These are phyloP conservation scores for Anarrhichthys ocellatus DNA, from an alignment of 2,113 vertebrate species.

Conservation along the genomic window DNA sequence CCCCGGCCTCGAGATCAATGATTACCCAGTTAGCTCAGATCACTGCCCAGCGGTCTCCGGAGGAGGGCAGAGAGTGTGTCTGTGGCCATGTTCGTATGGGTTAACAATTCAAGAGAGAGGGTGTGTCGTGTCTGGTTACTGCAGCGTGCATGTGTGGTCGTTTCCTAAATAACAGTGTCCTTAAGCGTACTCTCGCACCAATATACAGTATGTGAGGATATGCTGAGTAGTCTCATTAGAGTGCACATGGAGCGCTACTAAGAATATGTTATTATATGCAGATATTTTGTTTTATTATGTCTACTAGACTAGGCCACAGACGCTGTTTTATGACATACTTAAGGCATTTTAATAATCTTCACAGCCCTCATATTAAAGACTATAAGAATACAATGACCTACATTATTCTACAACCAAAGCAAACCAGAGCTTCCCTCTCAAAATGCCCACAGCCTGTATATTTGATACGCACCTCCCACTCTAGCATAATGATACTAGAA, in stretches of 20 bases:
- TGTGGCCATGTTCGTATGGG: conserved; percentile 69
- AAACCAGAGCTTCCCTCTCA: conserved; percentile 22
- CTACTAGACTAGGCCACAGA: neutral
- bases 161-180: conserved; percentile 54
- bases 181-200: conserved; percentile 37
- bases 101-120: conserved; percentile 73
- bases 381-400: conserved; percentile 46
- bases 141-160: conserved; percentile 55
- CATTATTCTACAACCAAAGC: conserved; percentile 34
- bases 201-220: conserved; percentile 14
- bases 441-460: conserved; percentile 15
- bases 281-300: neutral
- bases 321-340: neutral
- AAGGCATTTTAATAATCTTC: neutral
- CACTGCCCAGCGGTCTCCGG: conserved; percentile 66
- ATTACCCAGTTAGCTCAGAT: conserved; percentile 81
- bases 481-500: conserved; percentile 17
- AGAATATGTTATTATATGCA: neutral
- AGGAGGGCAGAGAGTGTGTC: conserved; percentile 63
- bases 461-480: conserved; percentile 28
- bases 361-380: neutral
- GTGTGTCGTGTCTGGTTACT: conserved; percentile 73
- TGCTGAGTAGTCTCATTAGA: conserved; percentile 32
- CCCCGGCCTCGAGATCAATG: conserved; percentile 75
- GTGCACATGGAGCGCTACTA: conserved; percentile 4